Base-by-base conservation (phyloP, 1,140 invertebrate genomes). In the Megalonaias nervosa region DNA sequence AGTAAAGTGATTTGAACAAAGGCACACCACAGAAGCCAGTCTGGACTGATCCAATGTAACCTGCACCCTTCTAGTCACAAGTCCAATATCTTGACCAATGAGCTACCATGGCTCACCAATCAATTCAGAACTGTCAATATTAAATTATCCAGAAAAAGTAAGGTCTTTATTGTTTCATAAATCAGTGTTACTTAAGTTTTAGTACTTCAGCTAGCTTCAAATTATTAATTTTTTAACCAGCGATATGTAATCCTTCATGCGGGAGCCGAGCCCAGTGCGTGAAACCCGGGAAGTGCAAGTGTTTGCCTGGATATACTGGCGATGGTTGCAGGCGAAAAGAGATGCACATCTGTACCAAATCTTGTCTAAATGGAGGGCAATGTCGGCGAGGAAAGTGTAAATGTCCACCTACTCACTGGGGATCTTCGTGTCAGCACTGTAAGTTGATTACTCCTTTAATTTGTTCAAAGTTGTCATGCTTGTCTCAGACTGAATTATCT, bases 161-260 rank as follows among this genome's bases (percentile, higher is more conserved):
- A 12, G 15, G 14, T 16, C 56, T 12, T 55, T 12, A 13, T 19
- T 17, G 19, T 38, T n/a, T 38, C 6, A 38, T 23, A 68, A 13
- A 55, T 48, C 19, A 68, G 16, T 21, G 6, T 69, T 23, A 5
- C 61, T 19, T n/a, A 62, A 62, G 13, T 62, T 19, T n/a, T n/a
- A 0, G 11, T 62, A 23, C 4, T 62, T 62, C 5, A n/a, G 9
- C 12, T 17, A 66, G 65, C 21, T 71, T 48, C 61, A 31, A 65
- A 11, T 71, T 76, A 21, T 71, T 13, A 38, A 68, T 67, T 67
- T 38, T 69, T 15, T 61, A 80, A 80, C 16, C 85, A 90, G 89
- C 89, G 17, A 84, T 89, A 57, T 90, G 89, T 69, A 71, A 71
- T 13, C 83, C 79, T 58, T 84, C 84, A 5, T 90, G 89, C 82